A percentile compares a stretch with the other conserved stretches of the same genome.
Evolutionary conservation across 2,797 vertebrate species (phyloP).

Genomic region (Sandelia bainsii): DNA sequence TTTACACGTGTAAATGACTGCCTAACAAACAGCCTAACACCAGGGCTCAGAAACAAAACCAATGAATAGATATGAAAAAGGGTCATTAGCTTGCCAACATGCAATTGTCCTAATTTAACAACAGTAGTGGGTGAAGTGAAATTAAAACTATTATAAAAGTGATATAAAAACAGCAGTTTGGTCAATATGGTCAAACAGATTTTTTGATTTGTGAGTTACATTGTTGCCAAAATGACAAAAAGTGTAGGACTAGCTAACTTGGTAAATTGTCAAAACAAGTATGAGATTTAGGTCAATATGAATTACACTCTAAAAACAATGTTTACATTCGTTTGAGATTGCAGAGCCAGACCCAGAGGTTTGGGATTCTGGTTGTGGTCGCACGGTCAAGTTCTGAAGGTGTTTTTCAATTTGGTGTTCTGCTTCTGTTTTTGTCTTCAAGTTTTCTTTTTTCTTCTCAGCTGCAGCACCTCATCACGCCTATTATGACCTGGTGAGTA

Average conservation of each 20-base stretch:
- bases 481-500: background rate
- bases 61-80: slow-evolving; percentile 27
- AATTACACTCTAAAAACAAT: background rate
- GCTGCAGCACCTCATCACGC: too few species aligned
- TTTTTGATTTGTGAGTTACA: background rate
- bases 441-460: background rate
- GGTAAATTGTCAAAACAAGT: background rate
- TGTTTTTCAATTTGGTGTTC: background rate
- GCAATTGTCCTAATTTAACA: slow-evolving; percentile 31
- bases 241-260: background rate
- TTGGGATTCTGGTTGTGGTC: background rate
- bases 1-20: slow-evolving; percentile 29
- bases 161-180: slow-evolving; percentile 35
- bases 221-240: slow-evolving; percentile 10
- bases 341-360: background rate
- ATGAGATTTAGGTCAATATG: background rate
- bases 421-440: background rate
- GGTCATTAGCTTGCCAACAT: slow-evolving; percentile 24
- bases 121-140: slow-evolving; percentile 37
- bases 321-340: too few species aligned
- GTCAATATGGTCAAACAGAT: slow-evolving; percentile 45
- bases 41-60: slow-evolving; percentile 27
- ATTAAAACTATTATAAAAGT: slow-evolving; percentile 17
- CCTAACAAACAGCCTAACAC: slow-evolving; percentile 31
- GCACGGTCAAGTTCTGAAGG: background rate